Evolutionary conservation across 2,888 invertebrate species (phyloP).

Genomic region (Prosopocoilus inquinatus): DNA sequence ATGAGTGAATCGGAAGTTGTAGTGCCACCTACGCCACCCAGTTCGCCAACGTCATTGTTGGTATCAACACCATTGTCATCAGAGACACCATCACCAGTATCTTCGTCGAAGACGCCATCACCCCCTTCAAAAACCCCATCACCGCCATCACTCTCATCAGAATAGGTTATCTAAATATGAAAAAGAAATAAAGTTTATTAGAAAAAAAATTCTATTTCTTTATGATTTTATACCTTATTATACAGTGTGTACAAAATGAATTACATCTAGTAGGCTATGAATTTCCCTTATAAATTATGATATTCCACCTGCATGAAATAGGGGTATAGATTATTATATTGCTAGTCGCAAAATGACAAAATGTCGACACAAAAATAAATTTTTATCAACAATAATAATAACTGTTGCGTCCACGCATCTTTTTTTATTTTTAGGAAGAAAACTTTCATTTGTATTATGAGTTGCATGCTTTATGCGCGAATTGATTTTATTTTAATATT

Average conservation of each 20-base stretch:
- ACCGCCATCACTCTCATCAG: constrained; percentile 1
- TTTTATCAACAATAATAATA: constrained; percentile 8
- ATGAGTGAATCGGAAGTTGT: constrained; percentile 3
- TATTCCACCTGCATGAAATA: constrained; percentile 12
- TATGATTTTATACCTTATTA: constrained; percentile 10
- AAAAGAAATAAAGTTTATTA: constrained; percentile 13
- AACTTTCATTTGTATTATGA: too few relatives aligned
- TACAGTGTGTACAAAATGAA: constrained; percentile 13
- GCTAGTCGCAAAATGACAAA: constrained; percentile 11
- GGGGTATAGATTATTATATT: constrained; percentile 13
- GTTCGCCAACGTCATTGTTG: not conserved
- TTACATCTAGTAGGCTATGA: constrained; percentile 13
- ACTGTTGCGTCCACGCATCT: too few relatives aligned
- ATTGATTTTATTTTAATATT: too few relatives aligned
- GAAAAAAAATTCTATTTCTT: constrained; percentile 13
- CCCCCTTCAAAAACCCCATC: constrained; percentile 3
- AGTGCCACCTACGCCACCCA: constrained; percentile 5
- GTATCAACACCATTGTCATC: not conserved
- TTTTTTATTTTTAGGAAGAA: too few relatives aligned
- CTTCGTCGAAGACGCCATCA: not conserved
- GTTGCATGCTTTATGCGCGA: too few relatives aligned
- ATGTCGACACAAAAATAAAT: constrained; percentile 8
- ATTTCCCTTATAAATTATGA: constrained; percentile 13
- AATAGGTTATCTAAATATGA: constrained; percentile 7
- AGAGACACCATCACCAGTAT: not conserved